Percentiles rank a stretch among this genome's conserved stretches.
These are phyloP conservation scores for Acromyrmex echinatior DNA, from an alignment of 1,140 invertebrate genomes.

Conservation along the genomic window DNA sequence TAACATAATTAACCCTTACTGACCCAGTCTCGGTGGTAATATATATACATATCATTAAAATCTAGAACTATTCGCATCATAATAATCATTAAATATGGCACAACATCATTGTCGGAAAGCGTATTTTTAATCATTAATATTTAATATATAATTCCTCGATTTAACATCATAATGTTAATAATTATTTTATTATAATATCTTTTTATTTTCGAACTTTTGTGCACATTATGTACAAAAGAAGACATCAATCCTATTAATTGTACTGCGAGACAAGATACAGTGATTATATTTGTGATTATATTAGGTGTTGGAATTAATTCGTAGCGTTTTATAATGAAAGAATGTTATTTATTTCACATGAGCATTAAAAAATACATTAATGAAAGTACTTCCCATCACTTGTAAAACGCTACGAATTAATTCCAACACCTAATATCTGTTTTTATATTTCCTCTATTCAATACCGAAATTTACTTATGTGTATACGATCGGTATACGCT, in stretches of 20 bases:
- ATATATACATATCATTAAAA: conserved; percentile 32
- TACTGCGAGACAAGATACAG: too few species aligned
- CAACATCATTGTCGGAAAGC: background rate
- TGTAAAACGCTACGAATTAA: too few species aligned
- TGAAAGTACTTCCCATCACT: too few species aligned
- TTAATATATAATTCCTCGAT: conserved; percentile 8
- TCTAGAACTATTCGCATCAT: background rate
- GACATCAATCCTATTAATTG: background rate
- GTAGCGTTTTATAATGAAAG: too few species aligned
- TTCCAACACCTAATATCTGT: too few species aligned
- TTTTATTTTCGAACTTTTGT: background rate
- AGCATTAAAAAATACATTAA: too few species aligned
- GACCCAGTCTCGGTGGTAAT: conserved; percentile 31
- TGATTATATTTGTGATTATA: too few species aligned
- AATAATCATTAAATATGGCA: too few species aligned
- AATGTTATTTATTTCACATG: too few species aligned
- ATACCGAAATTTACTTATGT: background rate
- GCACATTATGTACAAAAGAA: background rate
- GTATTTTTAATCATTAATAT: background rate
- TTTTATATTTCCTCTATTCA: background rate
- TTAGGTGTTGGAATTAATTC: too few species aligned
- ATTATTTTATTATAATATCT: background rate
- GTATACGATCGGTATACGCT: background rate
- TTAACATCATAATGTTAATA: background rate
- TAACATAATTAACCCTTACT: conserved; percentile 69